These are phyloP conservation scores for Heterohyrax brucei DNA, from an alignment of 2,797 vertebrate species.

Conservation along the genomic window DNA sequence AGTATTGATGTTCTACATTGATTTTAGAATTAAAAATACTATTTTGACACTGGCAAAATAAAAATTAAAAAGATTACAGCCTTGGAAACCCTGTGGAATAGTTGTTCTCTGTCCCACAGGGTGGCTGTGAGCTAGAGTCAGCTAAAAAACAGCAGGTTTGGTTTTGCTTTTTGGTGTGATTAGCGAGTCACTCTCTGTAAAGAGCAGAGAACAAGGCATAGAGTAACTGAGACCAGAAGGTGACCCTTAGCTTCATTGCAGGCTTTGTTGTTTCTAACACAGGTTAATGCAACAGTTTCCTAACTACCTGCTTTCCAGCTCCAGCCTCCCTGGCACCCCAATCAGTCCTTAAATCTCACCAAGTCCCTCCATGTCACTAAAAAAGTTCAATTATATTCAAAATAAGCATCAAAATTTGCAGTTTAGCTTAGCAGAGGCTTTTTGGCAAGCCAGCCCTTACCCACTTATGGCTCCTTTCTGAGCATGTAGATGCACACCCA, in stretches of 20 bases:
- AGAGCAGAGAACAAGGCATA: not conserved
- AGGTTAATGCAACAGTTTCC: not conserved
- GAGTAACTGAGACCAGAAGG: not conserved
- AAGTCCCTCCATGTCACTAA: not conserved
- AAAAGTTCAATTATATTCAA: not conserved
- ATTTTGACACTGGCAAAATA: conserved; percentile 12
- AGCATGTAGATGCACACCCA: not conserved
- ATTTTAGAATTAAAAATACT: conserved; percentile 15
- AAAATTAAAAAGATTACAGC: not conserved
- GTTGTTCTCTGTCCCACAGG: not conserved
- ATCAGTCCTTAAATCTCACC: not conserved
- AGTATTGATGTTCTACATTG: conserved; percentile 30
- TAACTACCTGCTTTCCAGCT: not conserved
- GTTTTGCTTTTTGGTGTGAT: not conserved
- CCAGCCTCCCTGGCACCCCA: not conserved
- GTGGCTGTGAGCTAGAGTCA: not conserved
- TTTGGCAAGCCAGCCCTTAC: not conserved
- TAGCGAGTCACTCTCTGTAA: not conserved
- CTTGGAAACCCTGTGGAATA: not conserved
- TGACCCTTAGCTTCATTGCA: not conserved
- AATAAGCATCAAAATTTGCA: not conserved
- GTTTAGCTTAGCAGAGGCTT: not conserved
- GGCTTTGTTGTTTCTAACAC: not conserved
- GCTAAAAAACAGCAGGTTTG: not conserved
- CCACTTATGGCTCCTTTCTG: not conserved